phyloP scores from a whole-genome alignment of 64 coral and sea anemone species.

The Dendrophyllia cribrosa region DNA sequence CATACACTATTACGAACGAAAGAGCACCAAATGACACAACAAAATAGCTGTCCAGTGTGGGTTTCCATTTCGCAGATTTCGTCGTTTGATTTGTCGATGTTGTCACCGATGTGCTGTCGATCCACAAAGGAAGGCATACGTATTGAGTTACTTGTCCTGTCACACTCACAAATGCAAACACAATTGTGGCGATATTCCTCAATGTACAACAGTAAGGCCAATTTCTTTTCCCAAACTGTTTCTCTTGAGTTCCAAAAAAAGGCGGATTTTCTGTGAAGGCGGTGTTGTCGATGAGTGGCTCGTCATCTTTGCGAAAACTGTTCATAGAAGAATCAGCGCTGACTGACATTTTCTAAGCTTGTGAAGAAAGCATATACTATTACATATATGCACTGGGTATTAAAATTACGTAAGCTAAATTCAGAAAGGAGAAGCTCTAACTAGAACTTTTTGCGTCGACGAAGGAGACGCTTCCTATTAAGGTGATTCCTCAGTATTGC shows the following conservation, averaged over 20 bases:
- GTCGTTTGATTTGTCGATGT: background rate
- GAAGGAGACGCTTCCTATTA: no score
- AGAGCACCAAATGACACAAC: slow-evolving; percentile 38
- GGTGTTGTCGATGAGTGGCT: background rate
- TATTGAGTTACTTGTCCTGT: slow-evolving; percentile 22
- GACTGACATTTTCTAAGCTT: no score
- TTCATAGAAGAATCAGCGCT: background rate
- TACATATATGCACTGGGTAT: no score
- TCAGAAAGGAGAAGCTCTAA: no score
- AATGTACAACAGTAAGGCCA: background rate
- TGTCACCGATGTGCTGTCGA: background rate
- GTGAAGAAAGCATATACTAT: no score
- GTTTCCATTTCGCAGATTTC: background rate
- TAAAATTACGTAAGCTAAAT: no score
- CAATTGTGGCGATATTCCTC: background rate
- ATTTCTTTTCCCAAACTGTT: background rate
- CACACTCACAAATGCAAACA: background rate
- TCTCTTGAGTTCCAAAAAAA: background rate
- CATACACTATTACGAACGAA: slow-evolving; percentile 55
- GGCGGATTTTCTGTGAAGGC: background rate
- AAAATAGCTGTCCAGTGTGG: slow-evolving; percentile 61
- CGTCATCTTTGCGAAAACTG: background rate
- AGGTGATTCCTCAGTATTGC: no score
- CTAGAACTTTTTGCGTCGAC: no score
- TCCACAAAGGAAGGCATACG: slow-evolving; percentile 32